A percentile compares a stretch with the other conserved stretches of the same genome.
phyloP scores from a whole-genome alignment of 1,140 invertebrate genomes.

The Bombus turneri region DNA sequence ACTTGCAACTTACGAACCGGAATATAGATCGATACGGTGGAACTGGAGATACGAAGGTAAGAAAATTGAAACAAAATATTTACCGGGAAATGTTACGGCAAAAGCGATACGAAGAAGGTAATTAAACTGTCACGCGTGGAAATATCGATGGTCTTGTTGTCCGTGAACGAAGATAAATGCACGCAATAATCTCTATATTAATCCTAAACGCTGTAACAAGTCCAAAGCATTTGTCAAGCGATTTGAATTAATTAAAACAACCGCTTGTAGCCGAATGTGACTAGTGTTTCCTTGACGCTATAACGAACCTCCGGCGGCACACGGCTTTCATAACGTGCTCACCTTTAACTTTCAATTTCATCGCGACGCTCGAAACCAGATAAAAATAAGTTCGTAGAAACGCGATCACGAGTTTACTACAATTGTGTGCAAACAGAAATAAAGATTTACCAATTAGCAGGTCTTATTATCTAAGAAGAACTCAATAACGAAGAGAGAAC shows the following conservation, averaged over 20 bases:
- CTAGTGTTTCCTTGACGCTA: not conserved
- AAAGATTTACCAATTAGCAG: not conserved
- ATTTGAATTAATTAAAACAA: slow-evolving; percentile 35
- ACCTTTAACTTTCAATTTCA: not conserved
- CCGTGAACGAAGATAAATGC: not conserved
- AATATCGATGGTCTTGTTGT: not conserved
- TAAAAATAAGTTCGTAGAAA: not conserved
- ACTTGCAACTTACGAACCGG: too few species aligned
- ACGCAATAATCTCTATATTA: not conserved
- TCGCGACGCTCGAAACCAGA: too few species aligned
- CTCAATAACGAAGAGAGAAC: not conserved
- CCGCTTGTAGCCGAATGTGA: not conserved
- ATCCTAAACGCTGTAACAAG: slow-evolving; percentile 3
- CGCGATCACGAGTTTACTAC: not conserved
- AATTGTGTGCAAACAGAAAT: not conserved
- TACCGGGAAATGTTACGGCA: not conserved
- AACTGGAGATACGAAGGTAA: too few species aligned
- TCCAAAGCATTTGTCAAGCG: not conserved
- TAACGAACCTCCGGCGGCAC: not conserved
- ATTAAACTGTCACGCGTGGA: not conserved
- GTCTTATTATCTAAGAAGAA: not conserved
- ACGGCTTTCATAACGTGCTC: not conserved
- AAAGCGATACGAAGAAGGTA: not conserved
- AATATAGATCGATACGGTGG: too few species aligned
- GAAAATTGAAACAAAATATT: not conserved